These are phyloP conservation scores for Drepana falcataria DNA, from an alignment of 2,888 invertebrate species.

Conservation along the genomic window DNA sequence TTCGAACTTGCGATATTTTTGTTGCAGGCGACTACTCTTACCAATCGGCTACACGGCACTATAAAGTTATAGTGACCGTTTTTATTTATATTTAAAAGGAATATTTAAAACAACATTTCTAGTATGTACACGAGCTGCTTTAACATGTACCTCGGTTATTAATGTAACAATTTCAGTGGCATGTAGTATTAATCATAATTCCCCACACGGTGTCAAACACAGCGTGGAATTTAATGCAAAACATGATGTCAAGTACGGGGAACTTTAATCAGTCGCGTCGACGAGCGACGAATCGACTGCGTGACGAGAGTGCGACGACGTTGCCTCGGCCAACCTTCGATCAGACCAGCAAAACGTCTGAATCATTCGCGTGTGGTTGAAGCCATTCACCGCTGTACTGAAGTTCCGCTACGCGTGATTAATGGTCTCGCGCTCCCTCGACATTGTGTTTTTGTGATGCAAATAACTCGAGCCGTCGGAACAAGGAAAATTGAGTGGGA, in stretches of 20 bases:
- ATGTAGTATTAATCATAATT: background rate
- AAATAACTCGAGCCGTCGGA: constrained; percentile 76
- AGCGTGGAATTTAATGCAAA: constrained; percentile 11
- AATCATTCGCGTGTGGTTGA: constrained; percentile 72
- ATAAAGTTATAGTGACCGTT: no score
- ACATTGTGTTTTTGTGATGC: constrained; percentile 79
- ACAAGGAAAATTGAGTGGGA: constrained; percentile 76
- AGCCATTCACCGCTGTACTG: constrained; percentile 62
- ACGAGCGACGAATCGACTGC: constrained; percentile 6
- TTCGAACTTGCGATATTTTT: no score
- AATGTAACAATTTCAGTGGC: background rate
- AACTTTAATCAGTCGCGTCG: constrained; percentile 14
- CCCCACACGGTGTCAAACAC: background rate
- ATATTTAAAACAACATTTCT: no score
- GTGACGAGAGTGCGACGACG: background rate
- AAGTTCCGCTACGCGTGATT: constrained; percentile 71
- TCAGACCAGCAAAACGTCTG: constrained; percentile 57
- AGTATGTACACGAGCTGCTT: no score
- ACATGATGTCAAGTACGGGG: constrained; percentile 16
- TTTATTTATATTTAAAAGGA: no score
- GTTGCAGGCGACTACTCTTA: no score
- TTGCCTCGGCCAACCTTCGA: constrained; percentile 30
- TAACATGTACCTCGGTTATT: background rate
- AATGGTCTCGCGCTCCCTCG: constrained; percentile 72
- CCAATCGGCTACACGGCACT: no score